A percentile compares a stretch with the other conserved stretches of the same genome.
Evolutionary conservation across 2,888 invertebrate species (phyloP).

Genomic region (Diaperis boleti): DNA sequence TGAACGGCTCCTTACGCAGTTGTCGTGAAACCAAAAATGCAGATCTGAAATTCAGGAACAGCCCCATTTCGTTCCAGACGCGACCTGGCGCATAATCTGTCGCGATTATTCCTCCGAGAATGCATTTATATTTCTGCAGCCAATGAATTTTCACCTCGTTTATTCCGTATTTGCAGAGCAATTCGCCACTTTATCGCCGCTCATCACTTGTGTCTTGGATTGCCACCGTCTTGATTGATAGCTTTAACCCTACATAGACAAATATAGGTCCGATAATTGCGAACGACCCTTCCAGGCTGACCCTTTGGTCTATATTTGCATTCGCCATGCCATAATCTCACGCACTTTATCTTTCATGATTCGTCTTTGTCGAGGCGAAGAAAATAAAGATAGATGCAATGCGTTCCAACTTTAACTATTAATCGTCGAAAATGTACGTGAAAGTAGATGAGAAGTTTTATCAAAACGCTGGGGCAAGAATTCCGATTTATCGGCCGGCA

Average conservation of each 20-base stretch:
- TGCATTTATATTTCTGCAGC: background rate
- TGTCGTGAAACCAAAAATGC: too few relatives aligned
- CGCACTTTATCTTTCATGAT: slow-evolving; percentile 44
- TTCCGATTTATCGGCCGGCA: slow-evolving; percentile 60
- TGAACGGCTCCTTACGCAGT: too few relatives aligned
- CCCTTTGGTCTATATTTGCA: slow-evolving; percentile 34
- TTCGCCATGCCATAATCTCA: slow-evolving; percentile 43
- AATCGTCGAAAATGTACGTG: slow-evolving; percentile 42
- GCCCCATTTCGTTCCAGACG: too few relatives aligned
- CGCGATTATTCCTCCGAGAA: too few relatives aligned
- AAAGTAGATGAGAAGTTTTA: slow-evolving; percentile 43
- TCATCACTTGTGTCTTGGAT: slow-evolving; percentile 34
- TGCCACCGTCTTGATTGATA: slow-evolving; percentile 34
- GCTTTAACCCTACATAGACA: slow-evolving; percentile 31
- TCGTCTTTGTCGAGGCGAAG: slow-evolving; percentile 43
- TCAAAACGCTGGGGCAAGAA: slow-evolving; percentile 40
- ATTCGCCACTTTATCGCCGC: slow-evolving; percentile 31
- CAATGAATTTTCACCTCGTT: slow-evolving; percentile 4
- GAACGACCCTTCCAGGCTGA: slow-evolving; percentile 23
- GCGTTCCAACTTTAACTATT: slow-evolving; percentile 39
- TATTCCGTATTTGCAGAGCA: slow-evolving; percentile 2
- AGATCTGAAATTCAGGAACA: too few relatives aligned
- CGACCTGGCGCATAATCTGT: too few relatives aligned
- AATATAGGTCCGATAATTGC: slow-evolving; percentile 40
- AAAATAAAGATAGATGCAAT: slow-evolving; percentile 37